phyloP scores from a whole-genome alignment of 2,888 invertebrate species.

The Idaea aversata region DNA sequence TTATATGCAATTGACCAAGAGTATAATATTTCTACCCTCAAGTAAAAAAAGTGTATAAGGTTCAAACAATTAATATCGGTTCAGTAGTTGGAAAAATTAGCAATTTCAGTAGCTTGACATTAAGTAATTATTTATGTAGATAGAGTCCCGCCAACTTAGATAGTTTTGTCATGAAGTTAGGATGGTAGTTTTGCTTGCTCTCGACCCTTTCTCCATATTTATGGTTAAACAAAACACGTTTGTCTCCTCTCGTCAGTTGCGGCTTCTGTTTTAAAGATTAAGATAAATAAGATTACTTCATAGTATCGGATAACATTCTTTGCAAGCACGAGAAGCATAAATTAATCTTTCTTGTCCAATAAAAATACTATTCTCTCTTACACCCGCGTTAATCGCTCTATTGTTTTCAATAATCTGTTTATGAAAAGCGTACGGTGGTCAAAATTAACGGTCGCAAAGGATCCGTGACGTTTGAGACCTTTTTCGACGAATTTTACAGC shows the following conservation, averaged over 20 bases:
- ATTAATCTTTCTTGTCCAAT: constrained; percentile 1
- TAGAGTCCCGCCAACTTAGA: too few species aligned
- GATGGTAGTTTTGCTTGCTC: background rate
- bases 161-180: too few species aligned
- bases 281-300: background rate
- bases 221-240: background rate
- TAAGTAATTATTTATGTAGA: too few species aligned
- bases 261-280: background rate
- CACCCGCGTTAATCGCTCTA: background rate
- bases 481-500: background rate
- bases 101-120: too few species aligned
- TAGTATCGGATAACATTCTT: background rate
- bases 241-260: background rate
- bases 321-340: background rate
- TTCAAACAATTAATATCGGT: too few species aligned
- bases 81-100: too few species aligned
- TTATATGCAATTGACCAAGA: too few species aligned
- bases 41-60: too few species aligned
- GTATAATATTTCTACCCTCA: too few species aligned
- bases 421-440: background rate
- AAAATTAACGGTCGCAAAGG: background rate
- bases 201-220: background rate
- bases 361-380: background rate
- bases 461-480: background rate
- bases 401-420: background rate